phyloP scores from a whole-genome alignment of 1,140 invertebrate species.

The Sycophila sp. region DNA sequence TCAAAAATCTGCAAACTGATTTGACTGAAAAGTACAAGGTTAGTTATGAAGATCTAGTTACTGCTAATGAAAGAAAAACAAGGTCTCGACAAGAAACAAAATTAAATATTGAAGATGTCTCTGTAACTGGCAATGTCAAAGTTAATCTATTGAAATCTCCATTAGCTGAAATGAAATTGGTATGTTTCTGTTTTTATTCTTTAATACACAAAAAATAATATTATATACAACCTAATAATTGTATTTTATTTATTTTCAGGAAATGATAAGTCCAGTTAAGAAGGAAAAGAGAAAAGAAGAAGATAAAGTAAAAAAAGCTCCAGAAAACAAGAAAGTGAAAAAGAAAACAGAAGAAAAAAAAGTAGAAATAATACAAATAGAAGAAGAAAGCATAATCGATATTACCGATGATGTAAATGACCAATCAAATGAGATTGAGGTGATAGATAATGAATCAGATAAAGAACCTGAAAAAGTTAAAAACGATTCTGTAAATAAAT shows the following conservation, averaged over 20 bases:
- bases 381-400: too few species aligned
- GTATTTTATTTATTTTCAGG: too few species aligned
- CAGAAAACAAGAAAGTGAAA: not conserved
- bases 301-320: not conserved
- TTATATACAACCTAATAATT: too few species aligned
- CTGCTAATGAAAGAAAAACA: conserved; percentile 20
- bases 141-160: not conserved
- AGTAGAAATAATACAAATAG: too few species aligned
- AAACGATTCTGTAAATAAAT: too few species aligned
- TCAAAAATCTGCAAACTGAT: conserved; percentile 52
- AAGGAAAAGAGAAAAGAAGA: not conserved
- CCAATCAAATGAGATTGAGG: too few species aligned
- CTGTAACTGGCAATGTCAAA: not conserved
- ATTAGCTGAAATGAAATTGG: not conserved
- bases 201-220: too few species aligned
- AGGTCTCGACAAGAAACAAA: conserved; percentile 7
- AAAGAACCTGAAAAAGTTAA: too few species aligned
- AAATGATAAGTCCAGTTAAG: too few species aligned
- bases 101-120: not conserved
- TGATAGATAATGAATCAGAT: too few species aligned
- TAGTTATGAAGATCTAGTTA: conserved; percentile 5
- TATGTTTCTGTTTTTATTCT: not conserved
- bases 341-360: not conserved
- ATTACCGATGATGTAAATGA: too few species aligned
- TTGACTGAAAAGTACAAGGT: conserved; percentile 43